Evolutionary conservation across 1,140 invertebrate genomes (phyloP), one percentile per base, ranked within the genome.

Genomic region (Drosophila orena): DNA sequence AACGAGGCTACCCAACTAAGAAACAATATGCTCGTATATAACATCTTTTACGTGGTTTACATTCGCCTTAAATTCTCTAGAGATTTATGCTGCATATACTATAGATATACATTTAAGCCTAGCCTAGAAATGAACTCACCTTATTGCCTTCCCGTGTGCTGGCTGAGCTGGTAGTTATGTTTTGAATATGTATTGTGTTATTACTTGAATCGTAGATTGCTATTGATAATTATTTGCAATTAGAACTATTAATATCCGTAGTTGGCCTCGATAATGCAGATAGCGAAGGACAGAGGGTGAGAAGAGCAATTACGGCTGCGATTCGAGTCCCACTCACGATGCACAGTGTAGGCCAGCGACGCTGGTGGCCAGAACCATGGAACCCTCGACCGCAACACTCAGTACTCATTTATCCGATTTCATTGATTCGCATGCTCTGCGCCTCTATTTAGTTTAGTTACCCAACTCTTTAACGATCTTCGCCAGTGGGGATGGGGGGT

Each of bases 161-260:
- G 47, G 71, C 52, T 66, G 59, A 60, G 75, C 64, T 75, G 42
- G 46, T 77, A 64, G 65, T 52, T 61, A 42, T 65, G 27, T 61
- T 60, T 54, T 22, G 65, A 49, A 34, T 56, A 69, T 56, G 30
- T 70, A 57, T 49, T 71, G 17, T 42, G 30, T 52, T 46, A 49
- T 65, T 53, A 61, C 34, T 71, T 60, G 30, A 52, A 50, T 49
- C 53, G 65, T 42, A 68, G 58, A 64, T 62, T 81, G 38, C 43
- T 46, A 66, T 68, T 81, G 60, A 52, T 61, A 81, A 68, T 64
- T 76, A 64, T 55, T 64, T 71, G 47, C 60, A 47, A 42, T 70
- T 50, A 64, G 55, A 72, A 46, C 55, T 60, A 12, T 72, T 60
- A 72, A 72, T 60, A 60, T 72, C 55, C 56, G 40, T 73, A 72